Conservation (phyloP, 2,797 vertebrate species). For the Sebastes alutus region DNA sequence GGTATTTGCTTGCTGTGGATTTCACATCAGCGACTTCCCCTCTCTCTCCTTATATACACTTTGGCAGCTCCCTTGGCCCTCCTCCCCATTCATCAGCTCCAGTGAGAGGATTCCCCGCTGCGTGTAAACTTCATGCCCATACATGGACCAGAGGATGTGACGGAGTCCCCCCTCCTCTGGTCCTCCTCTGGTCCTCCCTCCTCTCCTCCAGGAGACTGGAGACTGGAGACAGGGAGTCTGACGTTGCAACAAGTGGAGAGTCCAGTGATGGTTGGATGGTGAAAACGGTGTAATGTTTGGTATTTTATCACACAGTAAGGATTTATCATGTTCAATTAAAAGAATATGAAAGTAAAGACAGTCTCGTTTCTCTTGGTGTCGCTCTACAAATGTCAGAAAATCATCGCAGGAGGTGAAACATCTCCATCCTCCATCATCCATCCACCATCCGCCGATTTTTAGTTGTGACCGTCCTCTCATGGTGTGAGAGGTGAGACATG, state of each 20-base stretch:
- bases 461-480: neutral
- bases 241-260: slow-evolving; percentile 85
- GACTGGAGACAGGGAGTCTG: slow-evolving; percentile 88
- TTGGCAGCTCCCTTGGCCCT: slow-evolving; percentile 87
- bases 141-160: slow-evolving; percentile 99
- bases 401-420: neutral
- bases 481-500: neutral
- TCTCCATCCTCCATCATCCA: neutral
- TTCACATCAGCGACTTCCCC: slow-evolving; percentile 85
- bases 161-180: slow-evolving; percentile 82
- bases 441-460: neutral
- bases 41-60: slow-evolving; percentile 90
- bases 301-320: slow-evolving; percentile 6
- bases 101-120: slow-evolving; percentile 98
- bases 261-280: slow-evolving; percentile 4
- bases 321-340: slow-evolving; percentile 4
- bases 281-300: slow-evolving; percentile 7
- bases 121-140: slow-evolving; percentile 98
- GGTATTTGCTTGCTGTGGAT: slow-evolving; percentile 85
- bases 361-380: neutral
- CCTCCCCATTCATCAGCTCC: slow-evolving; percentile 96
- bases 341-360: neutral
- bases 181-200: slow-evolving; percentile 53
- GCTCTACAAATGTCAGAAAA: neutral
- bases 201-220: slow-evolving; percentile 35